Conservation (phyloP, 2,113 vertebrate genomes). For the Opisthocomus hoazin region DNA sequence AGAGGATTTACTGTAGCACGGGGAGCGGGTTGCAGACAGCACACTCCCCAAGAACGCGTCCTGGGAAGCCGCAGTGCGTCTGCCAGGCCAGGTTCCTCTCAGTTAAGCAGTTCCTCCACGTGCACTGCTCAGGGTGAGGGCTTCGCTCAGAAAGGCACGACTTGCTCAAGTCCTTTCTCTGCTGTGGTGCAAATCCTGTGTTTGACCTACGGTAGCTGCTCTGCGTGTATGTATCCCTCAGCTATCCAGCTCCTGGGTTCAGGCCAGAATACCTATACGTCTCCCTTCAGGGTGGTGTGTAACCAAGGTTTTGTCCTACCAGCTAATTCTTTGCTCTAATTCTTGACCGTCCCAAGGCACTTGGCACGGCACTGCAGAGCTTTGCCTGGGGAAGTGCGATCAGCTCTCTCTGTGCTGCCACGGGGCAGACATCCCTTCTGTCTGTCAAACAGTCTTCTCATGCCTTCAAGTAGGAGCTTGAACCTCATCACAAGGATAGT, state of each 20-base stretch:
- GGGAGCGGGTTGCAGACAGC: neutral
- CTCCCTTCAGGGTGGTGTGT: neutral
- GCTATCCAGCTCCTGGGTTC: neutral
- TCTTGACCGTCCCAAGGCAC: neutral
- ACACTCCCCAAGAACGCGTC: neutral
- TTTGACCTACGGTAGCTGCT: neutral
- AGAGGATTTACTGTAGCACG: neutral
- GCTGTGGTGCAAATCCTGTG: neutral
- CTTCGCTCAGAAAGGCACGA: fast-evolving
- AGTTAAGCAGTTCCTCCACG: neutral
- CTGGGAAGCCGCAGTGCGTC: neutral
- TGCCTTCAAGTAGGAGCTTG: neutral
- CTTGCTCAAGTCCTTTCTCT: neutral
- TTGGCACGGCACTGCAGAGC: neutral
- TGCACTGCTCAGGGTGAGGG: neutral
- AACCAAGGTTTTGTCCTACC: neutral
- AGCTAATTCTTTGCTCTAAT: neutral
- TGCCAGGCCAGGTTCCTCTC: neutral
- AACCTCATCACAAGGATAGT: neutral
- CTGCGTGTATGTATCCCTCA: neutral
- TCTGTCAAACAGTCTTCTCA: neutral
- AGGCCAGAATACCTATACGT: neutral
- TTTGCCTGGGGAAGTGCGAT: neutral
- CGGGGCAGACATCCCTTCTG: neutral
- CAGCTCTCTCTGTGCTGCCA: neutral